Percentiles rank a stretch among this genome's conserved stretches.
Conservation (phyloP, 2,888 invertebrate genomes). For the Chalcis sispes region DNA sequence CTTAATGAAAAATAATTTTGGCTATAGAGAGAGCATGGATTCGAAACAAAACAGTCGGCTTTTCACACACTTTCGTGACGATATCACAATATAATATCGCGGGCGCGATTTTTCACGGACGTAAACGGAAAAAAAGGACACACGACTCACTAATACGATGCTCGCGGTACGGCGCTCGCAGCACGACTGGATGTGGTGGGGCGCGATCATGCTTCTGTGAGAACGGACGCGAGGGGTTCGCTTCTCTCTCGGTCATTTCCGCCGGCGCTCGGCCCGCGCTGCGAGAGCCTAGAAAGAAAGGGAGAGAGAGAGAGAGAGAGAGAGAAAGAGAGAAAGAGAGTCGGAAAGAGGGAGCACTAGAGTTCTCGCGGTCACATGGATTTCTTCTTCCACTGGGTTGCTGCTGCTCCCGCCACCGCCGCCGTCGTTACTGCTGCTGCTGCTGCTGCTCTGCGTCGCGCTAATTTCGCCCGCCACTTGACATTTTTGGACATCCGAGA, state of each 20-base stretch:
- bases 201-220: slow-evolving; percentile 63
- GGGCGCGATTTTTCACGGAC: neutral
- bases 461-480: slow-evolving; percentile 36
- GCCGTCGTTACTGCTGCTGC: too few relatives aligned
- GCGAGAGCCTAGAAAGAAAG: neutral
- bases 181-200: slow-evolving; percentile 73
- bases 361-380: neutral
- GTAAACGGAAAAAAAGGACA: neutral
- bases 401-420: neutral
- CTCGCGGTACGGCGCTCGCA: slow-evolving; percentile 71
- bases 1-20: neutral
- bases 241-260: slow-evolving; percentile 65
- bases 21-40: too few relatives aligned
- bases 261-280: slow-evolving; percentile 59
- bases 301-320: neutral
- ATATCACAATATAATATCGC: slow-evolving; percentile 25
- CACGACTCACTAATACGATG: slow-evolving; percentile 56
- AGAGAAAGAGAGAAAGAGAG: neutral
- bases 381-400: slow-evolving; percentile 7
- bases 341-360: neutral
- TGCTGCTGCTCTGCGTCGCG: neutral
- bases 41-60: neutral
- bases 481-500: slow-evolving; percentile 37
- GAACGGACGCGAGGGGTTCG: slow-evolving; percentile 61
- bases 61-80: neutral